A percentile compares a stretch with the other conserved stretches of the same genome.
phyloP scores from a whole-genome alignment of 2,113 vertebrate species.

The Eptesicus fuscus region DNA sequence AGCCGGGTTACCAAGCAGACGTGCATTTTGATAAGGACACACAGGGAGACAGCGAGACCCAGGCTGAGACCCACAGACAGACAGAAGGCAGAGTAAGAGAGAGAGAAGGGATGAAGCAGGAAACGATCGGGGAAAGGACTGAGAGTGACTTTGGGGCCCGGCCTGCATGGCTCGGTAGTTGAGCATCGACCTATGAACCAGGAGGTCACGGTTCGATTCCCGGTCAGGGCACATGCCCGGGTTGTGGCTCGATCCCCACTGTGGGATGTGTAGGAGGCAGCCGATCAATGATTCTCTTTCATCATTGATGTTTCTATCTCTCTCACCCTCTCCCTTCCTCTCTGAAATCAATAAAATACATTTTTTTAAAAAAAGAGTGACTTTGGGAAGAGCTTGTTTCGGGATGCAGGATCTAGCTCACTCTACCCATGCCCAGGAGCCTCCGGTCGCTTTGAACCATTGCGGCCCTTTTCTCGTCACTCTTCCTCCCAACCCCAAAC shows the following conservation, averaged over 20 bases:
- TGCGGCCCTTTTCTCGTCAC: neutral
- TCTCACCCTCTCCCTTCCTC: no score
- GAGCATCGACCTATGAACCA: no score
- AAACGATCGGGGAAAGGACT: neutral
- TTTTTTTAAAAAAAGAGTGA: neutral
- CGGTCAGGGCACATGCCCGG: no score
- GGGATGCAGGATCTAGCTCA: fast-evolving
- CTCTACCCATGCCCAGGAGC: fast-evolving
- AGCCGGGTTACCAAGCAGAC: neutral
- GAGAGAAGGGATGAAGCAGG: neutral
- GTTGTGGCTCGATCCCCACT: no score
- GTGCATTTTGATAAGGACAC: neutral
- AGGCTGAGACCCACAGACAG: neutral
- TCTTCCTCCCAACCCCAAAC: neutral
- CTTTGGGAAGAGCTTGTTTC: neutral
- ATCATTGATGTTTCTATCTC: no score
- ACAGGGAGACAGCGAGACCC: neutral
- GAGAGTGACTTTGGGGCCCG: neutral
- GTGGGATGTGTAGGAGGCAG: no score
- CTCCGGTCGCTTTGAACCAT: neutral
- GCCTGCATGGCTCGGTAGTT: no score
- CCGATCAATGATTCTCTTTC: no score
- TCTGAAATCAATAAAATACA: no score
- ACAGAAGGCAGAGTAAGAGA: neutral
- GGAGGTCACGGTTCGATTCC: no score